Conservation (phyloP, 2,888 invertebrate genomes). For the Caenorhabditis doughertyi region DNA sequence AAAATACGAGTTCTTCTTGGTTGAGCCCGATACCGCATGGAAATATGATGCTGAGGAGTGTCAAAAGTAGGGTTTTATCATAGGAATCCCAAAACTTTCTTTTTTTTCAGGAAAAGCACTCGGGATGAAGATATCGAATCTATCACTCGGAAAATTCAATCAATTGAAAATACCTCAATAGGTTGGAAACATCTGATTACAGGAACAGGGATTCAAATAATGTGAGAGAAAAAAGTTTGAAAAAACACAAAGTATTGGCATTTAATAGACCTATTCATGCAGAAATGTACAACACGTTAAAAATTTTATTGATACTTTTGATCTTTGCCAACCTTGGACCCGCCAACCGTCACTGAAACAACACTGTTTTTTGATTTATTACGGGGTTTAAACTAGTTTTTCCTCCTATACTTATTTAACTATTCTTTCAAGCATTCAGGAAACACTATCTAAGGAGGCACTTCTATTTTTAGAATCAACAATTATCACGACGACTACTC, state of each 20-base stretch:
- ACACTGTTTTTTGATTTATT: no score
- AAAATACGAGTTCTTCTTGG: conserved; percentile 29
- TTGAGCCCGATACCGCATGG: conserved; percentile 47
- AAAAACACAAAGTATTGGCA: no score
- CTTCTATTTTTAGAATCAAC: conserved; percentile 18
- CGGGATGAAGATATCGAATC: conserved; percentile 1
- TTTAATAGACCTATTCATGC: no score
- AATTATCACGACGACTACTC: conserved; percentile 20
- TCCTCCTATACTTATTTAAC: no score
- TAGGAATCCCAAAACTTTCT: neutral
- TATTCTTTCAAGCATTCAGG: no score
- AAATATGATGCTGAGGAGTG: conserved; percentile 35
- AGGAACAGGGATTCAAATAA: neutral
- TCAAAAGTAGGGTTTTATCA: neutral
- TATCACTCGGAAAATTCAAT: neutral
- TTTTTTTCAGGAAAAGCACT: neutral
- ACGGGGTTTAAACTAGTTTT: no score
- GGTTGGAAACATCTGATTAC: conserved; percentile 2
- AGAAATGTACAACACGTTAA: no score
- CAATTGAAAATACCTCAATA: neutral
- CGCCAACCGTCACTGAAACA: no score
- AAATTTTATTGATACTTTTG: no score
- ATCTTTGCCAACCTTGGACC: no score
- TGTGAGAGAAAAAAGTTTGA: neutral
- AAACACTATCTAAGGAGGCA: no score